Conservation (phyloP, 2,113 vertebrate genomes). For the Sminthopsis crassicaudata region DNA sequence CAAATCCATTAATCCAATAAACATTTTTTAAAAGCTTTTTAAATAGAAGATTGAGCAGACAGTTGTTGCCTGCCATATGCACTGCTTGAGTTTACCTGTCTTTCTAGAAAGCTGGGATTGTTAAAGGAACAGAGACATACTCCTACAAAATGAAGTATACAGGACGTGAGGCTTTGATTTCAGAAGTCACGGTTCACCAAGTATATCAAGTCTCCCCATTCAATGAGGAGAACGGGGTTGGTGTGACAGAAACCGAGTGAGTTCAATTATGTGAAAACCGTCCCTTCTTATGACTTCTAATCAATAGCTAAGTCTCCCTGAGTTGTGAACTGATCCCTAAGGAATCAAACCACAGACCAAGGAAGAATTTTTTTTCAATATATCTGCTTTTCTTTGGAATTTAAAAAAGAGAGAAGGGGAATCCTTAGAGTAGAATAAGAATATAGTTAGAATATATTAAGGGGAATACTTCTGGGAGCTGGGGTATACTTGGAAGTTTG, state of each 20-base stretch:
- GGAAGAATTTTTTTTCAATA: not conserved
- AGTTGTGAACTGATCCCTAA: not conserved
- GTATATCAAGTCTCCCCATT: slow-evolving; percentile 87
- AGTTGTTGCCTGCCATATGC: not conserved
- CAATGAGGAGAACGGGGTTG: slow-evolving; percentile 84
- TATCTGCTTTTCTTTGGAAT: not conserved
- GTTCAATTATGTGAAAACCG: not conserved
- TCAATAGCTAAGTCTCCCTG: not conserved
- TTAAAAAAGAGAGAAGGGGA: not conserved
- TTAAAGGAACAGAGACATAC: slow-evolving; percentile 84
- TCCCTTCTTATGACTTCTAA: not conserved
- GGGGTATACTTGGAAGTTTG: not conserved
- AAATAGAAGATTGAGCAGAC: not conserved
- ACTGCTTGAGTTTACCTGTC: not conserved
- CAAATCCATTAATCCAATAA: not conserved
- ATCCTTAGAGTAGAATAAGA: too few species aligned
- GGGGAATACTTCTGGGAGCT: not conserved
- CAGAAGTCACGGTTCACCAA: slow-evolving; percentile 84
- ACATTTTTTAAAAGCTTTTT: not conserved
- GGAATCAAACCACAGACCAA: not conserved
- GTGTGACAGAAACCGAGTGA: slow-evolving; percentile 59
- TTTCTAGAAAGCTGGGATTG: slow-evolving; percentile 82
- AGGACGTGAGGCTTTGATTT: slow-evolving; percentile 78
- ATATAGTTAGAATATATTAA: too few species aligned
- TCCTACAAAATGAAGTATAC: slow-evolving; percentile 86